Base-by-base conservation (phyloP, 1,140 invertebrate species). In the Micrasema longulum region DNA sequence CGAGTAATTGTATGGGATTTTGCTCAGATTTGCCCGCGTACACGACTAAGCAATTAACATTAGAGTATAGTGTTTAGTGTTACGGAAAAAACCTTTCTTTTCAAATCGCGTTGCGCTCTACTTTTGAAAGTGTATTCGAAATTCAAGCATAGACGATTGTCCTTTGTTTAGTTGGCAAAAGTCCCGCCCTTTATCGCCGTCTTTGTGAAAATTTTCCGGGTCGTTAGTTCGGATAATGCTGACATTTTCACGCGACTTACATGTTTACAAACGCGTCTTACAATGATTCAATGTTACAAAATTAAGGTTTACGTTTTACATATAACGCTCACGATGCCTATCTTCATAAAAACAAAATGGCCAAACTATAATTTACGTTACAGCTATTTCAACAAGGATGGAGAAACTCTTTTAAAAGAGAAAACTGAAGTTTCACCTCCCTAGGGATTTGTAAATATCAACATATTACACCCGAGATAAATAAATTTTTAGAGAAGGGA, bases 151-250 rank as follows among this genome's bases (percentile, higher is more conserved):
- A 18, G 52, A 55, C 55, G 18, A 38, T 41, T 38, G 55, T 41
- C 55, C 36, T 60, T 60, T 60, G 55, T 60, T 60, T 60, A 11
- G 52, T 26, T 22, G 12, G 52, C 52, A n/a, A 55, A 55, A 16
- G 31, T 43, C 22, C 55, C 55, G 55, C 55, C 55, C 22, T 60
- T 60, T 60, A 60, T 60, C 55, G 55, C 36, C 35, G 41, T 60
- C 55, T 60, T 60, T 60, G 55, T 41, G 55, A 41, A 60, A 60
- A 60, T 60, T 60, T 60, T 38, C 55, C 55, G 36, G 12, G 55
- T 60, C 55, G 55, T 60, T 60, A 60, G 55, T 38, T 60, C 18
- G 11, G 52, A 31, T 55, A 60, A 18, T 38, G 55, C 35, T n/a
- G 18, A 20, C 55, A 35, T 20, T 60, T 48, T 60, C 55, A 60